Evolutionary conservation across 1,140 invertebrate genomes (phyloP), one percentile per base, ranked within the genome.

Genomic region (Scaptomyza graminum): DNA sequence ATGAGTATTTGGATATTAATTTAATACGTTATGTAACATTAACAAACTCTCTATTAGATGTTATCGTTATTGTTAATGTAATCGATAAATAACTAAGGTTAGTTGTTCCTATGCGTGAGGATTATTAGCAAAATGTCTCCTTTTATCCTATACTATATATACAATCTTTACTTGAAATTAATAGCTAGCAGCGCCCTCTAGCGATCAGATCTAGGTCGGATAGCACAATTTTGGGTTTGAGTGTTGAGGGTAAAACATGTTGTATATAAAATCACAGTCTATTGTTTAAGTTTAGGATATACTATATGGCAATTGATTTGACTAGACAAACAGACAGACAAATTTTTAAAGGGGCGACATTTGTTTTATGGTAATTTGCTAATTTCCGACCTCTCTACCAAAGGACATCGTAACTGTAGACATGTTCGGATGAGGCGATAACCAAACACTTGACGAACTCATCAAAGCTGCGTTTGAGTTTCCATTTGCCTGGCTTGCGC

Each of bases 361-460:
- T 28, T 28, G 5, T 16, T 11, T 8, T 11, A 11, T 9, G 34
- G 46, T 49, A n/a, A 3, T 41, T 44, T 56, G 46, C 57, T 39
- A n/a, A n/a, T n/a, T 46, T 46, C 43, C 16, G 28, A 61, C 28
- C 37, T 41, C 37, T 5, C 68, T 84, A 87, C 82, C 82, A 87
- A 37, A 87, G 71, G 15, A 82, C 83, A 79, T 87, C 82, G 41
- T 87, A 87, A 12, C 78, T 79, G 61, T 82, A 79, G n/a, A 87
- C 83, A 67, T 87, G 82, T 71, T 87, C 82, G 25, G 82, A 88
- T 6, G 82, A 87, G 61, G 82, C 82, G 9, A 87, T 79, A 1
- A 87, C 78, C 65, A 87, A 54, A 78, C 83, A 87, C 65, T 87
- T 87, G 44, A 87, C 67, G 52, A 87, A 69, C 57, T 87, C 82